Evolutionary conservation across 2,113 vertebrate species (phyloP).

Genomic region (Mormyrus lacerda): DNA sequence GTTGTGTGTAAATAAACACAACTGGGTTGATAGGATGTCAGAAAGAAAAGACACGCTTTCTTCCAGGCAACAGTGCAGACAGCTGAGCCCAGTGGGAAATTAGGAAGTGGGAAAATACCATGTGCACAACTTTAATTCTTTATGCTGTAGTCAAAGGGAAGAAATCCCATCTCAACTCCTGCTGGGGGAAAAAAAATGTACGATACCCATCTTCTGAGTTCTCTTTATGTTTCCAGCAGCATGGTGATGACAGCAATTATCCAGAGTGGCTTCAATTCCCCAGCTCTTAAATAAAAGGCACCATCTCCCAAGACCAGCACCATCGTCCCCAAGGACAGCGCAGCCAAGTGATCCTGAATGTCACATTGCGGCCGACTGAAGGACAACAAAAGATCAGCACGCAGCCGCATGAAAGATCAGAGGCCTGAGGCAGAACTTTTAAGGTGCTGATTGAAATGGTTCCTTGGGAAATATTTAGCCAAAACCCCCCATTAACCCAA

Average conservation of each 20-base stretch:
- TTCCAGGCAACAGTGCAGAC: not conserved
- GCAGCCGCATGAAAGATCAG: not conserved
- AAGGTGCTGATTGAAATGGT: not conserved
- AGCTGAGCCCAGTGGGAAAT: not conserved
- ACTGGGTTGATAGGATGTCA: not conserved
- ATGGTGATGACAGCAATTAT: not conserved
- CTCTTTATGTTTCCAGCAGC: not conserved
- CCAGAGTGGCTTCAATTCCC: not conserved
- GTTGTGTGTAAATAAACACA: not conserved
- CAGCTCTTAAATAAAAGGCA: not conserved
- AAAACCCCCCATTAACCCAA: not conserved
- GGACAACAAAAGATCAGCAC: not conserved
- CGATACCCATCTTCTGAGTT: not conserved
- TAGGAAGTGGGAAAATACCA: not conserved
- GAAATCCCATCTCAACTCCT: not conserved
- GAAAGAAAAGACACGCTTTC: not conserved
- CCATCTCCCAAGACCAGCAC: not conserved
- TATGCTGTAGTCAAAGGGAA: not conserved
- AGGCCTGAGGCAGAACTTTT: not conserved
- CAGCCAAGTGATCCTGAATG: not conserved
- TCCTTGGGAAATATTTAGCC: not conserved
- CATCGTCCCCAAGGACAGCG: not conserved
- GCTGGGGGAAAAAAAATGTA: not conserved
- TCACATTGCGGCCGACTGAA: not conserved
- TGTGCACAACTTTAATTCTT: not conserved